Evolutionary conservation across 2,888 invertebrate genomes (phyloP), one percentile per base, ranked within the genome.

Genomic region (Apodemia mormo): DNA sequence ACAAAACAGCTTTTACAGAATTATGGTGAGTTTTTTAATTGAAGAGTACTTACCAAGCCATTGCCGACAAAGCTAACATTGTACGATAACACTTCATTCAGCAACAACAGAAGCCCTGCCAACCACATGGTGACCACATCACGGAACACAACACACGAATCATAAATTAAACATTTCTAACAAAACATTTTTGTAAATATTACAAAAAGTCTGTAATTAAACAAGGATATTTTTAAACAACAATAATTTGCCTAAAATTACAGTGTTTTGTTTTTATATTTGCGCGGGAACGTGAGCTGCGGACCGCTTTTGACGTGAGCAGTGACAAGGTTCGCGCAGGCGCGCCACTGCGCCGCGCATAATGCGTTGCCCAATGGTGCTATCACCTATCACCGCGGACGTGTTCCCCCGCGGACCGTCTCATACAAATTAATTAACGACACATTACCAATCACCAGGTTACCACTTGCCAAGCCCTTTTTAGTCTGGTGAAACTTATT

Each of bases 121-220:
- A 85, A 74, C 90, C 89, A 89, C 92, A 92, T 92, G 77, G 76
- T 88, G 81, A 76, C 77, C 80, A 81, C 90, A 90, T 88, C 88
- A 87, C 87, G 81, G 73, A 81, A 76, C 82, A 78, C 80, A 69
- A 71, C 72, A 65, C 68, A 68, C 65, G 5, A 49, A 49, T 64
- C 14, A 22, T 54, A 72, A 76, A 70, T 71, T 73, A 76, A 71
- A 70, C 67, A 70, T 66, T 70, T 70, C 65, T 66, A 67, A 37
- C 61, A 67, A 73, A 70, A 54, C 12, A 40, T 49, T 30, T 30
- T 30, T 33, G 12, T n/a, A 49, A 56, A 56, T 65, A 52, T 49
- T 52, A 66, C 33, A 61, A 49, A 2, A 49, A 56, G 52, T 45
- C 49, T 49, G 45, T 3, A 1, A 49, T 4, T 49, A 14, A 49